phyloP scores from a whole-genome alignment of 2,888 invertebrate species.

The Taenaris catops region DNA sequence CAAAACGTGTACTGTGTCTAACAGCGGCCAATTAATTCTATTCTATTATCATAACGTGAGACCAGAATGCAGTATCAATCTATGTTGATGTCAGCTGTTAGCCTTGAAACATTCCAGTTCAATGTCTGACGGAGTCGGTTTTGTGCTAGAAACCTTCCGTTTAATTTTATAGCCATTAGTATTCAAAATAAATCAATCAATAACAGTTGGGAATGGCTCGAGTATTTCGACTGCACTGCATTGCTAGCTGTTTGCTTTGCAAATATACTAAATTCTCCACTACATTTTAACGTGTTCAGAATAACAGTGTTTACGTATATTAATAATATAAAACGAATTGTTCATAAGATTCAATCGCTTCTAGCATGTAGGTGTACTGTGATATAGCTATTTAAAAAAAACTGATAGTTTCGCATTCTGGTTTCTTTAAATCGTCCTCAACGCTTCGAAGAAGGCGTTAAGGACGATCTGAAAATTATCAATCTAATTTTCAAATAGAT shows the following conservation, averaged over 20 bases:
- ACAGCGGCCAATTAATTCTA: conserved; percentile 19
- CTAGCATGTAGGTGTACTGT: too few relatives aligned
- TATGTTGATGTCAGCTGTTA: conserved; percentile 43
- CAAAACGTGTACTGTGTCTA: conserved; percentile 4
- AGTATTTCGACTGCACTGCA: conserved; percentile 22
- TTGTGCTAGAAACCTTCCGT: conserved; percentile 47
- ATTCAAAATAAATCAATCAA: conserved; percentile 51
- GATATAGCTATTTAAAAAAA: too few relatives aligned
- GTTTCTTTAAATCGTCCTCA: too few relatives aligned
- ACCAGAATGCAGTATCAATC: conserved; percentile 38
- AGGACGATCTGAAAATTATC: too few relatives aligned
- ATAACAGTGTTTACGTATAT: neutral
- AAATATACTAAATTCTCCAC: conserved; percentile 22
- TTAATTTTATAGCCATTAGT: conserved; percentile 37
- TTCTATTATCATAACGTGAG: conserved; percentile 29
- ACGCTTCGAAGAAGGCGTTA: too few relatives aligned
- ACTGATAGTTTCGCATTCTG: too few relatives aligned
- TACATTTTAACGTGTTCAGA: too few relatives aligned
- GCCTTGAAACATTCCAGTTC: conserved; percentile 61
- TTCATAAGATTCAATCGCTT: too few relatives aligned
- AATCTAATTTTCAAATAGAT: too few relatives aligned
- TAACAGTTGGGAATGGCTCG: conserved; percentile 33
- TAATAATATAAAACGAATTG: too few relatives aligned
- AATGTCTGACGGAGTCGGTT: conserved; percentile 28
- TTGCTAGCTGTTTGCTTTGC: too few relatives aligned